Evolutionary conservation across 2,797 vertebrate genomes (phyloP), one percentile per base, ranked within the genome.

Genomic region (Chrosomus eos): DNA sequence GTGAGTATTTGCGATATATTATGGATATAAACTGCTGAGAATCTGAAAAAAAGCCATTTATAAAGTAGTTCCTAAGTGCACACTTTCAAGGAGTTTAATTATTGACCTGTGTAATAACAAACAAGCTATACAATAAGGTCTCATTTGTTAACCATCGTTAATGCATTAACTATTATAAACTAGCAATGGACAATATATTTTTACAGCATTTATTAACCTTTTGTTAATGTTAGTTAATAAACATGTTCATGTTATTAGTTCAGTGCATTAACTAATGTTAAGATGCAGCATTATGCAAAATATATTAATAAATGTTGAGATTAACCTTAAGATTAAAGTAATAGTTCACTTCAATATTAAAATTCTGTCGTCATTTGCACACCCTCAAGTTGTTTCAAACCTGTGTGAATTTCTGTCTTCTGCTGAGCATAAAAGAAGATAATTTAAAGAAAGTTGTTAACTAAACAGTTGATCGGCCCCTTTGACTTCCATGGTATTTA

Each of bases 1-100:
- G 98, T 99, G 92, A 99, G 98, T 99, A 87, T 67, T 53, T 16
- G 18, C 31, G 31, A 5, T 33, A 9, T 9, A 1, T 9, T 67
- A 60, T 62, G 26, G 9, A 62, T 28, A 74, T 71, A 31, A 70
- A 38, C 10, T 21, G 9, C 7, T 1, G 5, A 21, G n/a, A 14
- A 33, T 53, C 6, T 31, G 45, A 1, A 26, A 3, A 3, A 67
- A 68, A 6, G 4, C 1, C 16, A 19, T 33, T 33, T 19, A 23
- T 36, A 36, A 60, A 28, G 55, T 10, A 5, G n/a, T 67, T 67
- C 9, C 11, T 68, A 21, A 68, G 36, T 67, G 13, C 7, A 26
- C 68, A n/a, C 10, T 23, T n/a, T 13, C 21, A 66, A 66, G 3
- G 5, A 21, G 31, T 38, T 68, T 68, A 21, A 38, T 3, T 70